Percentiles rank a stretch among this genome's conserved stretches.
Evolutionary conservation across 2,888 invertebrate genomes (phyloP).

Genomic region (Diplazon laetatorius): DNA sequence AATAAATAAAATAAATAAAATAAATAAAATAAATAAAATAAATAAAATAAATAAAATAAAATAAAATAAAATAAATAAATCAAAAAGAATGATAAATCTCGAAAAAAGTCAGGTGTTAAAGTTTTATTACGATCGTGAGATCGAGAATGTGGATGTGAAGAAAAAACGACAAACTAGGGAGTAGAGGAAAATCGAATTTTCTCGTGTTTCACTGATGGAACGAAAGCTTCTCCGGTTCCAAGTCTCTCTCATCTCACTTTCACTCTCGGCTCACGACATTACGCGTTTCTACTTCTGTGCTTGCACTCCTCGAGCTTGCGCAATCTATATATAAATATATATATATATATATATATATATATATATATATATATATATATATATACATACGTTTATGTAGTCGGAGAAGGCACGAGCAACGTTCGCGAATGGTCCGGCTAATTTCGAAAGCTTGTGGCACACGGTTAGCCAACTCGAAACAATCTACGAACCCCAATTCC

Average conservation of each 20-base stretch:
- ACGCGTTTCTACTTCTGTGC: conserved; percentile 41
- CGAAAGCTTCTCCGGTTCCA: conserved; percentile 21
- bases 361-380: not conserved
- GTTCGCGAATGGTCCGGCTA: conserved; percentile 55
- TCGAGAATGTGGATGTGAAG: conserved; percentile 53
- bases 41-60: not conserved
- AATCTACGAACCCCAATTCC: conserved; percentile 64
- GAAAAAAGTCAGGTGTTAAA: conserved; percentile 65
- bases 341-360: not conserved
- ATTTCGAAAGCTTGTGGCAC: conserved; percentile 48
- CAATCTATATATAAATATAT: conserved; percentile 33
- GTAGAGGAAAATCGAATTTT: conserved; percentile 60
- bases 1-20: conserved; percentile 55
- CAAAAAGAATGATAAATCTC: conserved; percentile 54
- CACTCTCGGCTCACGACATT: conserved; percentile 43
- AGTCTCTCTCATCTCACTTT: conserved; percentile 54
- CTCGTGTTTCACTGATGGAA: conserved; percentile 39
- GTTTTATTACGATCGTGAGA: conserved; percentile 63
- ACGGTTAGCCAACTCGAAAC: conserved; percentile 62
- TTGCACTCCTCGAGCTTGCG: conserved; percentile 23
- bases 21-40: conserved; percentile 32
- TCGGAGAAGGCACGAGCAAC: conserved; percentile 4
- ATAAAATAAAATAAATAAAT: not conserved
- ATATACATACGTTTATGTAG: not conserved
- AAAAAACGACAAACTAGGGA: conserved; percentile 41